Percentiles rank a stretch among this genome's conserved stretches.
Conservation (phyloP, 2,797 vertebrate genomes). For the Phrynocephalus guinanensis region DNA sequence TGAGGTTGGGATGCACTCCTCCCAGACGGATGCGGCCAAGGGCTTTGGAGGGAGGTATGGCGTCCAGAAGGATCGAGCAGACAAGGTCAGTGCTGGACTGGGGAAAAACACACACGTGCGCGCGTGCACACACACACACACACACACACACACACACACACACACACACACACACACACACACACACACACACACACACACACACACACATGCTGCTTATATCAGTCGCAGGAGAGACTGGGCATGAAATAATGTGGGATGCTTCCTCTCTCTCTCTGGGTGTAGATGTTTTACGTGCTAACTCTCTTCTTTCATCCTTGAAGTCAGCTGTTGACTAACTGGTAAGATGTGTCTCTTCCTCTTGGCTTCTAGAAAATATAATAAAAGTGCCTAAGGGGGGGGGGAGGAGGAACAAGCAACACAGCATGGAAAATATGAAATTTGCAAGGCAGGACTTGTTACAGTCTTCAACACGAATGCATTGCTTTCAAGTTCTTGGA, state of each 20-base stretch:
- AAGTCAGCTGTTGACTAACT: not conserved
- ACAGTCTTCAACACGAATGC: too few relatives aligned
- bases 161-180: too few relatives aligned
- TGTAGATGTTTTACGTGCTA: not conserved
- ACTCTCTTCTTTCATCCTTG: not conserved
- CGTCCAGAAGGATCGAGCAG: slow-evolving; percentile 90
- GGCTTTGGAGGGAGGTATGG: slow-evolving; percentile 96
- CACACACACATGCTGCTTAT: too few relatives aligned
- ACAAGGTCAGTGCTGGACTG: slow-evolving; percentile 82
- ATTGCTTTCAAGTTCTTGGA: not conserved
- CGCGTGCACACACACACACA: too few relatives aligned
- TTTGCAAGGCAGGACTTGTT: too few relatives aligned
- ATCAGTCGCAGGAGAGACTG: too few relatives aligned
- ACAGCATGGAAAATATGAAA: not conserved
- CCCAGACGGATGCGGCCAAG: slow-evolving; percentile 90
- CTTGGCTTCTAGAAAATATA: not conserved
- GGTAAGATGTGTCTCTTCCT: not conserved
- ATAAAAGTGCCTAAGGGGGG: not conserved
- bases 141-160: too few relatives aligned
- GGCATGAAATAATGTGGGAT: too few relatives aligned
- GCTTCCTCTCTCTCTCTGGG: too few relatives aligned
- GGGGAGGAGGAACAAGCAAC: too few relatives aligned
- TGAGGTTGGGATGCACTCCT: slow-evolving; percentile 89
- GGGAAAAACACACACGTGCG: too few relatives aligned
- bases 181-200: too few relatives aligned